phyloP scores from a whole-genome alignment of 2,888 invertebrate genomes.

The Pseudanteris insignis region DNA sequence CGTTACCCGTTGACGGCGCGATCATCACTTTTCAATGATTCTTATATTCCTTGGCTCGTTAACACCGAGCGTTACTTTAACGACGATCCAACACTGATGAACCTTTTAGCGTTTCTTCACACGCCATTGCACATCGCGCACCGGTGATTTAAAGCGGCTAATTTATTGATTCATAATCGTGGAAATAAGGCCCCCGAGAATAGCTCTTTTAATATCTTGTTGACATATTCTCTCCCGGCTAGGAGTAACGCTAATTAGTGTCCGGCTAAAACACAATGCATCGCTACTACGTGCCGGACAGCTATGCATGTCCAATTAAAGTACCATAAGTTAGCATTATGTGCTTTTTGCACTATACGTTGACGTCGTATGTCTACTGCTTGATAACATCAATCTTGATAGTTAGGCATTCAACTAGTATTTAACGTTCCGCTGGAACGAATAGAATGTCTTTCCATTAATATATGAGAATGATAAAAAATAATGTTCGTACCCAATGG shows the following conservation, averaged over 20 bases:
- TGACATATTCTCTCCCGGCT: constrained; percentile 49
- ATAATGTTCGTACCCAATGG: too few species aligned
- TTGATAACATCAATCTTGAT: constrained; percentile 41
- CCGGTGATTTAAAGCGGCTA: constrained; percentile 15
- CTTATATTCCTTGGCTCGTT: constrained; percentile 1
- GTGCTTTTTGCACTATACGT: constrained; percentile 47
- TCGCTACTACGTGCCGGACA: constrained; percentile 35
- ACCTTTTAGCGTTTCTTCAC: background rate
- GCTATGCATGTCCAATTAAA: constrained; percentile 60
- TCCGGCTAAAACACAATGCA: constrained; percentile 44
- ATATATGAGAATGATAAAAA: too few species aligned
- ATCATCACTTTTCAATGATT: constrained; percentile 12
- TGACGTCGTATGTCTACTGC: constrained; percentile 34
- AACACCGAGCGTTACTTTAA: constrained; percentile 3
- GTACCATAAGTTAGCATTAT: constrained; percentile 58
- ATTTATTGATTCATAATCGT: constrained; percentile 36
- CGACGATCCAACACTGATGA: constrained; percentile 18
- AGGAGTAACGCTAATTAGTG: constrained; percentile 52
- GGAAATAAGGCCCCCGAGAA: constrained; percentile 46
- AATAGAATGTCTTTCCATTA: constrained; percentile 23
- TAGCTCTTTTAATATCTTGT: too few species aligned
- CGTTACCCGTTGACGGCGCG: constrained; percentile 1
- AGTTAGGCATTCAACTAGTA: constrained; percentile 32
- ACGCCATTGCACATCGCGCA: too few species aligned
- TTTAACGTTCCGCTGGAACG: constrained; percentile 18